Evolutionary conservation across 1,140 invertebrate species (phyloP).

Genomic region (Leptinotarsa lineolata): DNA sequence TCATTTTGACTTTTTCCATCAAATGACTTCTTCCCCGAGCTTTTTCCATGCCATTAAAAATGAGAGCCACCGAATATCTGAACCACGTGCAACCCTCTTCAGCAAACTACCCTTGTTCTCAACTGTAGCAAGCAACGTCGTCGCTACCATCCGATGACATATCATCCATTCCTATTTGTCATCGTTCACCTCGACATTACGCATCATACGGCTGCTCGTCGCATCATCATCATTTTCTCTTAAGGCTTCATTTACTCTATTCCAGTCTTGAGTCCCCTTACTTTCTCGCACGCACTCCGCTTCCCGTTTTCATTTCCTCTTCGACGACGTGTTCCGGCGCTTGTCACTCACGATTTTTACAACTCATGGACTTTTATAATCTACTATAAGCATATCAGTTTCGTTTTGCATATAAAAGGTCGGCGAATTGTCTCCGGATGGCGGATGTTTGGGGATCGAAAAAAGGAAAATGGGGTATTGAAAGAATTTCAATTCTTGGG

Average conservation of each 20-base stretch:
- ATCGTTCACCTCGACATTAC: slow-evolving; percentile 46
- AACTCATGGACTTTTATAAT: slow-evolving; percentile 58
- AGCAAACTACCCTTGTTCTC: too few species aligned
- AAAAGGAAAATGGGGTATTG: slow-evolving; percentile 14
- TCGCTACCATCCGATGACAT: slow-evolving; percentile 6
- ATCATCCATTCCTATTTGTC: slow-evolving; percentile 39
- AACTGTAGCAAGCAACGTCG: neutral
- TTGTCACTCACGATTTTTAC: slow-evolving; percentile 57
- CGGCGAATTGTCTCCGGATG: slow-evolving; percentile 49
- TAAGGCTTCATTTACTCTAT: slow-evolving; percentile 56
- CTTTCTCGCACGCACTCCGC: slow-evolving; percentile 40
- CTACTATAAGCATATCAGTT: slow-evolving; percentile 54
- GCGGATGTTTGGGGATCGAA: slow-evolving; percentile 39
- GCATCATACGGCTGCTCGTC: slow-evolving; percentile 7
- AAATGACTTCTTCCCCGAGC: too few species aligned
- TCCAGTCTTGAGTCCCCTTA: slow-evolving; percentile 26
- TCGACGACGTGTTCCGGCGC: slow-evolving; percentile 52
- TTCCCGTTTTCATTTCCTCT: slow-evolving; percentile 55
- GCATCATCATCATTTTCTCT: slow-evolving; percentile 54
- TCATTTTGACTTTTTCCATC: too few species aligned
- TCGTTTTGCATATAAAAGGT: slow-evolving; percentile 54
- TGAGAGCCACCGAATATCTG: too few species aligned
- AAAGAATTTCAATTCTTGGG: neutral
- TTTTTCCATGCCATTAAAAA: too few species aligned
- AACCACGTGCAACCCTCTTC: too few species aligned